Evolutionary conservation across 2,113 vertebrate species (phyloP).

Genomic region (Polypterus senegalus): DNA sequence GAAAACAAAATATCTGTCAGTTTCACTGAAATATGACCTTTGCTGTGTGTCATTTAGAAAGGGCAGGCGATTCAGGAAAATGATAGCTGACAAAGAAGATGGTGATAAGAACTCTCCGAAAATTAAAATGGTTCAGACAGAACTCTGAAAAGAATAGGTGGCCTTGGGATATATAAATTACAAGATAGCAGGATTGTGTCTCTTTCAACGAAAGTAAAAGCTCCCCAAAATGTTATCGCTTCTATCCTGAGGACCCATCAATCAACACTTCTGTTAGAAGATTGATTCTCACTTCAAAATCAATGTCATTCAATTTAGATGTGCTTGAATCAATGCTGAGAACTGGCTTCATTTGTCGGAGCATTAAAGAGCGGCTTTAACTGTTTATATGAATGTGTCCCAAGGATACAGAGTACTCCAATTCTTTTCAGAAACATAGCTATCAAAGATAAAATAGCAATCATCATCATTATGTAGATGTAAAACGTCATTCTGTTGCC

Average conservation of each 20-base stretch:
- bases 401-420: no score
- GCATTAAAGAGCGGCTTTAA: no score
- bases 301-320: conserved; percentile 44
- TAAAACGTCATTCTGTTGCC: no score
- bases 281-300: conserved; percentile 46
- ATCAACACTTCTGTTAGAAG: conserved; percentile 37
- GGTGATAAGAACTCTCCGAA: conserved; percentile 40
- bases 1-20: background rate
- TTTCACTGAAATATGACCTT: conserved; percentile 32
- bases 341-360: no score
- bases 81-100: conserved; percentile 26
- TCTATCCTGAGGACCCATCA: conserved; percentile 45
- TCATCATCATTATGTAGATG: no score
- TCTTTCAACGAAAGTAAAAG: conserved; percentile 38
- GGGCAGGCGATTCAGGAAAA: conserved; percentile 34
- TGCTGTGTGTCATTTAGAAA: conserved; percentile 26
- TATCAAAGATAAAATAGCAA: no score
- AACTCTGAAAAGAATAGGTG: conserved; percentile 11
- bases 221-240: conserved; percentile 54
- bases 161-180: conserved; percentile 8
- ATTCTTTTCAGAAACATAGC: no score
- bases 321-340: conserved; percentile 42
- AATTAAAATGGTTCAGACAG: conserved; percentile 31
- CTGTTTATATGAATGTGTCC: no score
- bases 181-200: conserved; percentile 35